phyloP scores from a whole-genome alignment of 2,113 vertebrate genomes.

The Calyptommatus sinebrachiatus region DNA sequence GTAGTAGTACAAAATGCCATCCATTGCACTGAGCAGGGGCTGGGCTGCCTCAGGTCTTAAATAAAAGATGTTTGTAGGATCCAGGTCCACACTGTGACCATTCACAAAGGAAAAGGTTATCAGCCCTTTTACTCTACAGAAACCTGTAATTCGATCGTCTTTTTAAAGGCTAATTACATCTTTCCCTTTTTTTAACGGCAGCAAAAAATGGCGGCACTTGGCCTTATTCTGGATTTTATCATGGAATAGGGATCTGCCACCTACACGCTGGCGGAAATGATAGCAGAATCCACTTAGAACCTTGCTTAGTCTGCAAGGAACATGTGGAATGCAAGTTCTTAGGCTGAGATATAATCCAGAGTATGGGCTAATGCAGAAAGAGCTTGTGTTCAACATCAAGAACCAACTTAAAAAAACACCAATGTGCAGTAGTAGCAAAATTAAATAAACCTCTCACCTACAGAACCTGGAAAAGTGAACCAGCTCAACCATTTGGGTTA shows the following conservation, averaged over 20 bases:
- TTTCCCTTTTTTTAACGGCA: background rate
- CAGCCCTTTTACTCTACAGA: background rate
- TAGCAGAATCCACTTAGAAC: too few relatives aligned
- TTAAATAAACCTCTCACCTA: background rate
- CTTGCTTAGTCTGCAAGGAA: too few relatives aligned
- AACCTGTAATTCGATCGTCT: background rate
- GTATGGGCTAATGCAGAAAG: too few relatives aligned
- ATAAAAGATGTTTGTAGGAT: background rate
- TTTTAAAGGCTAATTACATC: conserved; percentile 19
- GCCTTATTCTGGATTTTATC: too few relatives aligned
- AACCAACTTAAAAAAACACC: background rate
- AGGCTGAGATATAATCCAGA: too few relatives aligned
- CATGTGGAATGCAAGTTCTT: too few relatives aligned
- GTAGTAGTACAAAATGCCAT: background rate
- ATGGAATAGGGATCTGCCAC: too few relatives aligned
- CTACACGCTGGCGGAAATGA: too few relatives aligned
- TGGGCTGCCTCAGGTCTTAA: background rate
- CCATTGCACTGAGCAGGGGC: background rate
- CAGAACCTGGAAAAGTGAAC: conserved; percentile 18
- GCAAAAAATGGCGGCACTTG: background rate
- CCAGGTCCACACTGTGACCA: background rate
- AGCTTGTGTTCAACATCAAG: background rate
- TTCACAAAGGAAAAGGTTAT: background rate
- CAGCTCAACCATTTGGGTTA: background rate
- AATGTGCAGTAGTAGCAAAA: background rate